phyloP scores from a whole-genome alignment of 2,797 vertebrate genomes.

The Crenuchus spilurus region DNA sequence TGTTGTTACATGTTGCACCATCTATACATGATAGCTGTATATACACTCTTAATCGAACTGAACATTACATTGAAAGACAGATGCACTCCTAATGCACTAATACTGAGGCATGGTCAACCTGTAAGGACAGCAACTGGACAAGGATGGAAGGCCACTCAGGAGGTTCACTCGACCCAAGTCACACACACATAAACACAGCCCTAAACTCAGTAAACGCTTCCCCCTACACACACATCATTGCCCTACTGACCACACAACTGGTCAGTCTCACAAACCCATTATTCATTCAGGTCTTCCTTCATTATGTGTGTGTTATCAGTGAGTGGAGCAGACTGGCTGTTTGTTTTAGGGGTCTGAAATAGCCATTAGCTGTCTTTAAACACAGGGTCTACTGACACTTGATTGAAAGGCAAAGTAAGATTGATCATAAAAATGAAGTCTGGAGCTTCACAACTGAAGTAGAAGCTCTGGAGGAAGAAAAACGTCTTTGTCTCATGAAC shows the following conservation, averaged over 20 bases:
- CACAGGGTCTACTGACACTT: conserved; percentile 40
- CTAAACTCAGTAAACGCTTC: conserved; percentile 26
- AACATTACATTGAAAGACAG: conserved; percentile 16
- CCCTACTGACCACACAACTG: conserved; percentile 73
- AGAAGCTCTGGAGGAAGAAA: neutral
- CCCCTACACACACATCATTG: conserved; percentile 43
- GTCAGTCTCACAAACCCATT: conserved; percentile 75
- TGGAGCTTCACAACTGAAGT: conserved; percentile 3
- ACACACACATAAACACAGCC: conserved; percentile 43
- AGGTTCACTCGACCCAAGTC: conserved; percentile 49
- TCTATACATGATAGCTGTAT: too few relatives aligned
- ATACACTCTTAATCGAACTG: too few relatives aligned
- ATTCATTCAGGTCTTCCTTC: conserved; percentile 78
- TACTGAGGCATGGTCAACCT: conserved; percentile 16
- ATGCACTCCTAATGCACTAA: conserved; percentile 10
- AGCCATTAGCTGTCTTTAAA: conserved; percentile 58
- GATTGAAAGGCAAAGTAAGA: conserved; percentile 45
- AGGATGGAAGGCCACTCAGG: conserved; percentile 41
- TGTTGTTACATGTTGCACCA: too few relatives aligned
- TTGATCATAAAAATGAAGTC: conserved; percentile 41
- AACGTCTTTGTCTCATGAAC: neutral
- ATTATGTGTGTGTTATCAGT: conserved; percentile 74
- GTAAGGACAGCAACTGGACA: conserved; percentile 34
- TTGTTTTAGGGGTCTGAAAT: conserved; percentile 68
- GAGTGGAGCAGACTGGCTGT: conserved; percentile 64